Percentiles rank a stretch among this genome's conserved stretches.
Conservation (phyloP, 2,888 invertebrate species). For the Zygothrica quintamaculata region DNA sequence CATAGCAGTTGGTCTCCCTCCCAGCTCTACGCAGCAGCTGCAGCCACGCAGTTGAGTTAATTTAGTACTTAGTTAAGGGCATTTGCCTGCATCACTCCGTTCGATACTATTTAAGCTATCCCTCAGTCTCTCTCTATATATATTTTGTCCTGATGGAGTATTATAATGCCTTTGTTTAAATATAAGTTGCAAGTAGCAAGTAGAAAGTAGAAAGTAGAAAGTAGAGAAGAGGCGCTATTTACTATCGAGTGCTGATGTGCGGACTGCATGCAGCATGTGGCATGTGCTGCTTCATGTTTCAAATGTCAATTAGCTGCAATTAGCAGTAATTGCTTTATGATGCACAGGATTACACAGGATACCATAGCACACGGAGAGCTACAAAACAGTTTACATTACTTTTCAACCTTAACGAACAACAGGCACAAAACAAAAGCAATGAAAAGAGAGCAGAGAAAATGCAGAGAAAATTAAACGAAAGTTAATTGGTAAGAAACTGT, state of each 20-base stretch:
- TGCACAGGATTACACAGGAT: conserved; percentile 31
- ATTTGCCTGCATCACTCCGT: conserved; percentile 39
- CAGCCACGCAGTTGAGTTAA: conserved; percentile 41
- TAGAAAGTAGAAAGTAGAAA: too few species aligned
- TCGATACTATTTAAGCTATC: conserved; percentile 34
- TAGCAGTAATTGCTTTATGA: conserved; percentile 61
- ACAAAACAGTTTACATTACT: too few species aligned
- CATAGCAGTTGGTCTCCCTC: conserved; percentile 13
- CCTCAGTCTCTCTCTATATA: too few species aligned
- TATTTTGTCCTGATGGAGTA: too few species aligned
- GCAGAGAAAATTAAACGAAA: too few species aligned
- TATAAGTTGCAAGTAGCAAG: too few species aligned
- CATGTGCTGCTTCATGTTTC: conserved; percentile 18
- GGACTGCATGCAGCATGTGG: neutral
- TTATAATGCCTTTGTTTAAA: too few species aligned
- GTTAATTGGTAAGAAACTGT: too few species aligned
- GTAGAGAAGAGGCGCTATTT: too few species aligned
- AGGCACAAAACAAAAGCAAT: neutral
- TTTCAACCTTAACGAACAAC: too few species aligned
- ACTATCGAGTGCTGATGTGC: too few species aligned
- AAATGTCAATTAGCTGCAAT: conserved; percentile 59
- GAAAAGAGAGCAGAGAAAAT: neutral
- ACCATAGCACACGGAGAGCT: too few species aligned
- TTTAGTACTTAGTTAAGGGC: conserved; percentile 54
- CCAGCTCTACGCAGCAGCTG: conserved; percentile 22